Evolutionary conservation across 2,888 invertebrate genomes (phyloP), one percentile per base, ranked within the genome.

Genomic region (Pyrgus malvae): DNA sequence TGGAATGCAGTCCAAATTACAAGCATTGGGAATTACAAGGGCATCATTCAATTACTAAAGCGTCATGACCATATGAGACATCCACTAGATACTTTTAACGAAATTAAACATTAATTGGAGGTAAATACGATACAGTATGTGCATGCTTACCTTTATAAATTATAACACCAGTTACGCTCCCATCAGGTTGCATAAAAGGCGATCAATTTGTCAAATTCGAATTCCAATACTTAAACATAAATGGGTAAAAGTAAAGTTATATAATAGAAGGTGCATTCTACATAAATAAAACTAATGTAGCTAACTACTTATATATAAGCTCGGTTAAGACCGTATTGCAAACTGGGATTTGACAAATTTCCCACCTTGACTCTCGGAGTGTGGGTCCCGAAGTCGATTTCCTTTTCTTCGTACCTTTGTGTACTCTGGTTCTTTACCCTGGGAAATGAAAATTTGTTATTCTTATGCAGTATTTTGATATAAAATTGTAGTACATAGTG

Each of bases 331-430:
- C 56, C 66, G 50, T 60, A 51, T 55, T 37, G 56, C 45, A 45
- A 56, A 44, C 51, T 55, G 27, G 12, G 45, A 31, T 38, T 17
- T 44, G 21, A 12, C 49, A 9, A 17, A 35, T 16, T 44, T 40
- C 64, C 71, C 92, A 95, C 95, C 95, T 95, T 95, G 95, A 77
- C 95, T 95, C 78, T 95, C 95, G 2, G 95, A 95, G 84, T 95
- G 95, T 9, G 95, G 95, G 80, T 95, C 95, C 56, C 95, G 91
- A 54, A 95, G 91, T 70, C 94, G 91, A 62, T 93, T 93, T 63
- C 95, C 95, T 94, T 95, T 95, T 93, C 95, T 94, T 74, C 95
- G 90, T 14, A 95, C 95, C 91, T 95, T 95, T 3, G 95, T 95
- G 73, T 95, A 95, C 78, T 95, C 95, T 56, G 95, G 95, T 75